Evolutionary conservation across 2,113 vertebrate genomes (phyloP), one percentile per base, ranked within the genome.

Genomic region (Epinephelus fuscoguttatus): DNA sequence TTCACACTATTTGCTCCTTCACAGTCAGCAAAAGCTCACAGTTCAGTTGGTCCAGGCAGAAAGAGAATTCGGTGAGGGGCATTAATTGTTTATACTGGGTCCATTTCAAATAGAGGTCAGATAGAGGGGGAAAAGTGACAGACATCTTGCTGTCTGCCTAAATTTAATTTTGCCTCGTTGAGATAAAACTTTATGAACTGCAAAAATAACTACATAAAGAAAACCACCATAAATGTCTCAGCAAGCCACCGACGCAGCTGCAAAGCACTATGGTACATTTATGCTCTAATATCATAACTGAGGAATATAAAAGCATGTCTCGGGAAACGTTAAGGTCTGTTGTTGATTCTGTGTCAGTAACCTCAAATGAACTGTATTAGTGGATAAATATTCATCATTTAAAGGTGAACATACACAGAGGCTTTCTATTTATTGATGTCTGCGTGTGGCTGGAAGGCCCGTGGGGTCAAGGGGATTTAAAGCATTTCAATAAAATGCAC

Each of bases 11-110:
- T 86, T 75, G 81, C 74, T 69, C 63, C 12, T 53, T 85, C 62
- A 70, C 61, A 82, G 84, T 92, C 89, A 86, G 89, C 86, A 87
- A 57, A 86, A 87, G 73, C 74, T 69, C 45, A 30, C 13, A 27
- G 75, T 64, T 17, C 57, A 90, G 70, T 80, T 19, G 56, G n/a
- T 84, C 40, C 66, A 23, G 40, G 37, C 37, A 57, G 81, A 77
- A 82, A 63, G 61, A 40, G 66, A 70, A 82, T 55, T 78, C 70
- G 61, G 21, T 52, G 68, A 63, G 59, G 3, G 14, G 19, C 77
- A 75, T 84, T 21, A 70, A 60, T 81, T 80, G 80, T 72, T 87
- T 25, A 70, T 70, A 8, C 37, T 19, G 53, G 52, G 60, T 73
- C 33, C 14, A 9, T 88, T 85, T 88, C 84, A 86, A 21, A 69